These are phyloP conservation scores for Drosophila hydei DNA, from an alignment of 1,140 invertebrate genomes.

Conservation along the genomic window DNA sequence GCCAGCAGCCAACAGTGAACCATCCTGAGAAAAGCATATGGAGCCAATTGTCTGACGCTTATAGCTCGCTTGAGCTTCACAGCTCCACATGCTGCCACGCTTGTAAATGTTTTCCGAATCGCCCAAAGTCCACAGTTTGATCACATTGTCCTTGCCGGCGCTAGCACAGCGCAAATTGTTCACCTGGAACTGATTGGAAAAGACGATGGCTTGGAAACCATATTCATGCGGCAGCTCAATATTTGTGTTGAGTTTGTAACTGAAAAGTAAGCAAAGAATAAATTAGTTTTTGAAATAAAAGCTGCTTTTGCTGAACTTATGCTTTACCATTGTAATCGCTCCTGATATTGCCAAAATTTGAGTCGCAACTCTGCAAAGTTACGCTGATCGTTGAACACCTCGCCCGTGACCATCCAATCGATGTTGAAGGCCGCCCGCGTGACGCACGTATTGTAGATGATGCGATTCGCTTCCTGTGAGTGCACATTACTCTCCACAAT, in stretches of 20 bases:
- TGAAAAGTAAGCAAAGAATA: constrained; percentile 72
- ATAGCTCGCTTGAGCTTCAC: constrained; percentile 88
- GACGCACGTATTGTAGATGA: constrained; percentile 89
- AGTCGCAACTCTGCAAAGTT: constrained; percentile 88
- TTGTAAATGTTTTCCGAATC: constrained; percentile 86
- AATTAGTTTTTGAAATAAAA: neutral
- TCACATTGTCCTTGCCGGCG: constrained; percentile 88
- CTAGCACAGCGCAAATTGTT: constrained; percentile 86
- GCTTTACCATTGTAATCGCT: constrained; percentile 87
- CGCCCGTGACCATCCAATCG: constrained; percentile 91
- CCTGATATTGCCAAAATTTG: constrained; percentile 92
- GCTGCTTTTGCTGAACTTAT: neutral
- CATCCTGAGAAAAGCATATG: constrained; percentile 90
- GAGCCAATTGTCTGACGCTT: constrained; percentile 85
- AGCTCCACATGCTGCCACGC: constrained; percentile 87
- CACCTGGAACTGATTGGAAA: constrained; percentile 86
- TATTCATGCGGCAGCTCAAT: constrained; percentile 90
- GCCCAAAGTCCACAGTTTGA: constrained; percentile 89
- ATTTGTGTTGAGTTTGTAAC: constrained; percentile 89
- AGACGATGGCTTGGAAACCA: constrained; percentile 86
- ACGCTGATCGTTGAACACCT: constrained; percentile 87
- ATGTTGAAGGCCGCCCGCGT: constrained; percentile 88
- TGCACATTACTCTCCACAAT: constrained; percentile 90
- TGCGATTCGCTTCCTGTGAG: constrained; percentile 86
- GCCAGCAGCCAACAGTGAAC: constrained; percentile 89